A percentile compares a stretch with the other conserved stretches of the same genome.
Conservation (phyloP, 1,140 invertebrate genomes). For the Steinernema khuongi region DNA sequence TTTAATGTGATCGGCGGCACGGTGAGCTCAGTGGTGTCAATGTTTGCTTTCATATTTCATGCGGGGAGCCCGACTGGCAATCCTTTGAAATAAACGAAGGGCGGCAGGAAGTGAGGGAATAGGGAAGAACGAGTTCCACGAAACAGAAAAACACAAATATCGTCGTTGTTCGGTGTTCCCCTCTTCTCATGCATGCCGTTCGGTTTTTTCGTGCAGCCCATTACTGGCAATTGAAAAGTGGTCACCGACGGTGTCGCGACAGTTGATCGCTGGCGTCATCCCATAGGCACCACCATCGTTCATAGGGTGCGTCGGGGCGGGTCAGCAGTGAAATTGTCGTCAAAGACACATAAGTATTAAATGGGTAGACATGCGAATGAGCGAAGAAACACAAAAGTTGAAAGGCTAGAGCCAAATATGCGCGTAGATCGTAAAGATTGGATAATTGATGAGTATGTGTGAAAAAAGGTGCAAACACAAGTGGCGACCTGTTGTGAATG, state of each 20-base stretch:
- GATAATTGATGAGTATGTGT: too few species aligned
- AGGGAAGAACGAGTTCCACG: background rate
- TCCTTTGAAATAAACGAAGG: background rate
- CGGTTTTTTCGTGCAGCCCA: background rate
- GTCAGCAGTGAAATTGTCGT: background rate
- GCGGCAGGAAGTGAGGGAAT: background rate
- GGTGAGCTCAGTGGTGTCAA: background rate
- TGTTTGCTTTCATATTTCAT: background rate
- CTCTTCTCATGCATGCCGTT: background rate
- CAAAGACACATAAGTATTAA: constrained; percentile 8
- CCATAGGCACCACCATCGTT: background rate
- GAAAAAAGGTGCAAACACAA: too few species aligned
- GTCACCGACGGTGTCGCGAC: background rate
- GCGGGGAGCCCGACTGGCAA: too few species aligned
- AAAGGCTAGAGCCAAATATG: too few species aligned
- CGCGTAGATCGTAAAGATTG: too few species aligned
- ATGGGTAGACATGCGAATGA: background rate
- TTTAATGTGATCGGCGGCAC: background rate
- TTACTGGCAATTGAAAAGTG: background rate
- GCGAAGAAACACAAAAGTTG: background rate
- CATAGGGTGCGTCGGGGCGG: background rate
- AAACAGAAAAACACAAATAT: background rate
- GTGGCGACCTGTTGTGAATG: too few species aligned
- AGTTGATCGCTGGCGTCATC: background rate
- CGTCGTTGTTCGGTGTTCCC: too few species aligned